A percentile compares a stretch with the other conserved stretches of the same genome.
Conservation (phyloP, 23 tunicate species). For the Styela clava region DNA sequence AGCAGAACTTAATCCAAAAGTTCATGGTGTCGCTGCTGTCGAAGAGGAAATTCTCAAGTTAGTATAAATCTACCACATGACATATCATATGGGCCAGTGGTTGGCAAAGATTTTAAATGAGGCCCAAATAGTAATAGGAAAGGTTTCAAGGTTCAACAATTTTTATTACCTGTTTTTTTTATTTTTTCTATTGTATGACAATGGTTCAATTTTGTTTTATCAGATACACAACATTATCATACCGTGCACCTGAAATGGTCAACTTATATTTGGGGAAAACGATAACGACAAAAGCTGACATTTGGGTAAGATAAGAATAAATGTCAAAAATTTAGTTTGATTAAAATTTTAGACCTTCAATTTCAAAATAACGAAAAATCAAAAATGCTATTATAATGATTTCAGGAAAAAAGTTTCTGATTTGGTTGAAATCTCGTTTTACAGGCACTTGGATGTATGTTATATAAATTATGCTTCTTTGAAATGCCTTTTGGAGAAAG, state of each 20-base stretch:
- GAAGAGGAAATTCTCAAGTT: constrained; percentile 95
- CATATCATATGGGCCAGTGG: too few relatives aligned
- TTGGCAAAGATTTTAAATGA: too few relatives aligned
- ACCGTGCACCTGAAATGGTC: constrained; percentile 99
- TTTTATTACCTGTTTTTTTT: too few relatives aligned
- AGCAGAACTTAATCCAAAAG: constrained; percentile 55
- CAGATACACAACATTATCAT: constrained; percentile 93
- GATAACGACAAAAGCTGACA: constrained; percentile 90
- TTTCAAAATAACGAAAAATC: too few relatives aligned
- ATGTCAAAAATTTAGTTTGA: too few relatives aligned
- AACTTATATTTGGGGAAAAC: constrained; percentile 83
- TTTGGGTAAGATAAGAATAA: constrained; percentile 74
- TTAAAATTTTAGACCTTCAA: too few relatives aligned
- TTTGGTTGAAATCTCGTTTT: not conserved
- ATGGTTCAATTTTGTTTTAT: constrained; percentile 13
- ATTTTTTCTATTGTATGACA: too few relatives aligned
- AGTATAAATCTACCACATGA: not conserved
- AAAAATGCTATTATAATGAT: too few relatives aligned
- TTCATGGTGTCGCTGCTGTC: constrained; percentile 42
- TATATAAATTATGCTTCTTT: constrained; percentile 97
- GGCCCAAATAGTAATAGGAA: too few relatives aligned
- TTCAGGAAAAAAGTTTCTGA: too few relatives aligned
- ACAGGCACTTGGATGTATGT: constrained; percentile 91
- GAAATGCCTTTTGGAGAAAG: constrained; percentile 96
- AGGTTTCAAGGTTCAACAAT: too few relatives aligned